Evolutionary conservation across 2,888 invertebrate genomes (phyloP), one percentile per base, ranked within the genome.

Genomic region (Ochropacha duplaris): DNA sequence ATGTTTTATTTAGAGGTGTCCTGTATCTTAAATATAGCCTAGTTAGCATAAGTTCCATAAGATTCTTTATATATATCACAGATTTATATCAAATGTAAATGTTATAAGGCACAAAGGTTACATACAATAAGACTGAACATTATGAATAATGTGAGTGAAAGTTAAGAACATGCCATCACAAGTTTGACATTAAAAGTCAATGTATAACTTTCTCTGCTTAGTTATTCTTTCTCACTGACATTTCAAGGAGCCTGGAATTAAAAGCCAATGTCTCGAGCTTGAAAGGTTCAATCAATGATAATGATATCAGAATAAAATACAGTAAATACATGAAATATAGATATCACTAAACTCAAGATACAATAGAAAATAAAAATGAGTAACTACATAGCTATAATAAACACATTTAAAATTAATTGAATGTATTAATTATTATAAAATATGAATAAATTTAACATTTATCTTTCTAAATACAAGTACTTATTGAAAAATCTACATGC

Each of bases 81-180:
- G 83, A 78, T 74, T 75, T 74, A 76, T 72, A 52, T 72, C 58
- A 71, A 76, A 79, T 79, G 8, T 44, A 19, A 44, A 44, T 44
- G 19, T 69, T 31, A 68, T 86, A 87, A 87, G 87, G 87, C 87
- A 87, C 87, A 76, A 74, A 66, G 64, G 74, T 75, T 59, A 68
- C 63, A 64, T 59, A 69, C 63, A 64, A 61, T 28, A 68, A 71
- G 65, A 71, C 64, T 68, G 69, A 61, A 54, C 63, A 34, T 56
- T 22, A 44, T 54, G 44, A 50, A 57, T 55, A 49, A 58, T 57
- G 55, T 34, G 51, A 66, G 70, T 70, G 71, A 76, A 74, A 74
- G 68, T 57, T 52, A 56, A 60, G 31, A 58, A 59, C 58, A 36
- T 52, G 19, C 28, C 50, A 51, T 64, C 57, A 57, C 50, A 61